Evolutionary conservation across 1,140 invertebrate species (phyloP).

Genomic region (Aplysia californica): DNA sequence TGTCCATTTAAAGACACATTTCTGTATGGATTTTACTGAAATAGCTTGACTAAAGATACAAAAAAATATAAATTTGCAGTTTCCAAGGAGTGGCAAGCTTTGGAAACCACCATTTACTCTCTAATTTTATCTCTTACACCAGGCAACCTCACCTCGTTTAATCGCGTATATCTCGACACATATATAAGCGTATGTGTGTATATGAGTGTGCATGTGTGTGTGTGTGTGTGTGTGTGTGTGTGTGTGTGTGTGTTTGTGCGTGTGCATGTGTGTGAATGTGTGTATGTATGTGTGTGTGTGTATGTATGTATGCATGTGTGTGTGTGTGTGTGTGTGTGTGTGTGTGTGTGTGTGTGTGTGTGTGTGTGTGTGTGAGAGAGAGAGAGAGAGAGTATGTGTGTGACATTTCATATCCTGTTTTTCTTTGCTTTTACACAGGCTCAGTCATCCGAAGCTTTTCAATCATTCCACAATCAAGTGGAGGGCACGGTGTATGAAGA

Average conservation of each 20-base stretch:
- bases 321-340: not conserved
- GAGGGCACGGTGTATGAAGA: no score
- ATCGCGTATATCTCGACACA: not conserved
- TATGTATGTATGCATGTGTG: not conserved
- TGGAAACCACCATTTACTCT: no score
- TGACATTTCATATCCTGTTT: not conserved
- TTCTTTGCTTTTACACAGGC: not conserved
- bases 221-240: not conserved
- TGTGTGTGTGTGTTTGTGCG: not conserved
- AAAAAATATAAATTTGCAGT: no score
- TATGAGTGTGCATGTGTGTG: not conserved
- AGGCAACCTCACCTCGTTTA: no score
- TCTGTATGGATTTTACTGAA: no score
- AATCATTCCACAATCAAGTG: no score
- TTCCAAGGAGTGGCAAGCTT: no score
- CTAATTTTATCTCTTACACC: no score
- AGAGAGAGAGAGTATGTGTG: no score
- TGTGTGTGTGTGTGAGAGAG: not conserved
- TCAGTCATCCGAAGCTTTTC: no score
- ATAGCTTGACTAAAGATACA: no score
- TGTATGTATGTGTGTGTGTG: not conserved
- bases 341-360: not conserved
- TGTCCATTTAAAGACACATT: no score
- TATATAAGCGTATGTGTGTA: not conserved
- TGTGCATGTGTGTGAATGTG: not conserved